Evolutionary conservation across 2,888 invertebrate species (phyloP).

Genomic region (Globia sparganii): DNA sequence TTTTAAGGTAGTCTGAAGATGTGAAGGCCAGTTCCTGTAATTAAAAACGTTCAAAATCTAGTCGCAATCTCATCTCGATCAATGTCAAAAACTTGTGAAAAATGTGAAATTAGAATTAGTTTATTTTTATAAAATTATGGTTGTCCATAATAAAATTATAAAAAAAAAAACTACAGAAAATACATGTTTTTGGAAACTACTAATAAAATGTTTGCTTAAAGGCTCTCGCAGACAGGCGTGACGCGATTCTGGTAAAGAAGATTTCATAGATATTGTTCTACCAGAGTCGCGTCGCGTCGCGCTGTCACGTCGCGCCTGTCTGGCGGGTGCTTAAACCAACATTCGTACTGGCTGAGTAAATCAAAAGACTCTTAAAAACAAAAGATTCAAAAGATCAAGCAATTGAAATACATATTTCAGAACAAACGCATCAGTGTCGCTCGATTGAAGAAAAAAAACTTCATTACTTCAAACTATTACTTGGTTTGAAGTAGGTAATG

Average conservation of each 20-base stretch:
- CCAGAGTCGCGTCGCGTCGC: neutral
- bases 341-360: neutral
- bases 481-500: too few relatives aligned
- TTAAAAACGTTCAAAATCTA: too few relatives aligned
- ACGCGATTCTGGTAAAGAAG: neutral
- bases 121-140: neutral
- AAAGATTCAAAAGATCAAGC: neutral
- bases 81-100: too few relatives aligned
- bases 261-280: too few relatives aligned
- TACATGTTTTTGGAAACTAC: neutral
- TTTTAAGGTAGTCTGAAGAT: too few relatives aligned
- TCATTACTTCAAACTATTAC: neutral
- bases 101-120: too few relatives aligned
- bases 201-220: neutral
- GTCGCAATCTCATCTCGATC: too few relatives aligned
- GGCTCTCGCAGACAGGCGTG: neutral
- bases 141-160: neutral
- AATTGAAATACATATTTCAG: neutral
- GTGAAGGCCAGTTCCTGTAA: too few relatives aligned
- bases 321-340: neutral
- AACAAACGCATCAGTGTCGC: neutral
- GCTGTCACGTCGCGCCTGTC: neutral
- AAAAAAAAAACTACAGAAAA: neutral
- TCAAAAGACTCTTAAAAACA: neutral
- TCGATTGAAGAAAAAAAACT: too few relatives aligned